phyloP scores from a whole-genome alignment of 1,140 invertebrate genomes.

The Macrosteles quadrilineatus region DNA sequence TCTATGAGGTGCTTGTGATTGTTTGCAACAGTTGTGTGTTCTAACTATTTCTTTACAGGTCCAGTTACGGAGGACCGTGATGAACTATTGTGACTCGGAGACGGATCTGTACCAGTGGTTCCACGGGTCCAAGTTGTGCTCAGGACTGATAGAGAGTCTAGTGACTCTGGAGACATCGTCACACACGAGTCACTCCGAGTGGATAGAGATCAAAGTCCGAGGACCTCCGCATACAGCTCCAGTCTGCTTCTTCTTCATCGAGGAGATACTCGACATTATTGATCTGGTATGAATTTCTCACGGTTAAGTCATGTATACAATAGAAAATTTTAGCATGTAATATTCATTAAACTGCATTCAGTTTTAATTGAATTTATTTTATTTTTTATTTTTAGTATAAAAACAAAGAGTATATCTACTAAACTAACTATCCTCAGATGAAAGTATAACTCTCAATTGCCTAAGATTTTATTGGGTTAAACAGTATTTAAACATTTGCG shows the following conservation, averaged over 20 bases:
- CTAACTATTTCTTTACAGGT: conserved; percentile 59
- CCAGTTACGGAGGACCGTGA: conserved; percentile 61
- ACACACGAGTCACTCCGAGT: conserved; percentile 54
- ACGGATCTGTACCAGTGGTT: conserved; percentile 80
- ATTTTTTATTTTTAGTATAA: too few relatives aligned
- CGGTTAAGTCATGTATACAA: too few relatives aligned
- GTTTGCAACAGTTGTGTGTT: too few relatives aligned
- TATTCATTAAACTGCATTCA: too few relatives aligned
- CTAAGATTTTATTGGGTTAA: too few relatives aligned
- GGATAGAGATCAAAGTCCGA: conserved; percentile 71
- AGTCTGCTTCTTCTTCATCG: conserved; percentile 73
- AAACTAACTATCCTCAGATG: too few relatives aligned
- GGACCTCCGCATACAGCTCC: conserved; percentile 62
- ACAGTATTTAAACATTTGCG: too few relatives aligned
- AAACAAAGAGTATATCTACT: too few relatives aligned
- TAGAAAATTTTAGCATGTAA: too few relatives aligned
- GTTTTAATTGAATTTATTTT: too few relatives aligned
- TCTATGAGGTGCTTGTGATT: too few relatives aligned
- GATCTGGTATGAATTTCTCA: conserved; percentile 65
- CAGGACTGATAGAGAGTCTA: conserved; percentile 70
- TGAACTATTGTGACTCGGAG: conserved; percentile 60
- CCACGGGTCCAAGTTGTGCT: conserved; percentile 75
- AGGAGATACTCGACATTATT: conserved; percentile 70
- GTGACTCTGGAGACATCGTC: conserved; percentile 68
- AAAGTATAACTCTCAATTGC: too few relatives aligned